Evolutionary conservation across 2,888 invertebrate species (phyloP), one percentile per base, ranked within the genome.

Genomic region (Zelleria hepariella): DNA sequence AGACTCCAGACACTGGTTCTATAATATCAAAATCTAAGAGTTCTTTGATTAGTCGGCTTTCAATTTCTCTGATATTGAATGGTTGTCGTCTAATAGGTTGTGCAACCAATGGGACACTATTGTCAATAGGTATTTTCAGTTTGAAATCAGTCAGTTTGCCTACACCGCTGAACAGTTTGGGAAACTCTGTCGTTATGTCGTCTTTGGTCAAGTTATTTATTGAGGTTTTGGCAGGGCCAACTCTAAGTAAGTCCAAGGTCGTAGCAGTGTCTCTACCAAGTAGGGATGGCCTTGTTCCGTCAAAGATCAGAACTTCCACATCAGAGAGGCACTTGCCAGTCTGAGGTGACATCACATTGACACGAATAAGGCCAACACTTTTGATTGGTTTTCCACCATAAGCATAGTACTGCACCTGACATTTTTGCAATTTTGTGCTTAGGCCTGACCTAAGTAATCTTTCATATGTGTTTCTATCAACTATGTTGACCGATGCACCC

Each of bases 21-120:
- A 61, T 60, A 6, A 62, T 63, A 55, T 63, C 63, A 61, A 55
- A 24, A 23, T 60, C 58, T 15, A 62, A 42, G 7, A 62, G 23
- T n/a, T 62, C 60, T n/a, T 51, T 47, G 1, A 63, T 59, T 18
- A 63, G 32, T 7, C 49, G 55, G 52, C 58, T 18, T 49, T 63
- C 60, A 23, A 59, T 42, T 10, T 58, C 58, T 54, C 63, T 59
- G 7, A 62, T n/a, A 32, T 62, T 57, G 57, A 62, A 63, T 15
- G 62, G 63, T 42, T 42, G 55, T 8, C 62, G 49, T 57, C 62
- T 27, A n/a, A 58, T 23, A 1, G 62, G 58, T 58, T 63, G 63
- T 1, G 62, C 63, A 20, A 62, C 49, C 7, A 63, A 47, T 15
- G 10, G 27, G 18, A 61, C 57, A 23, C 56, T 60, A 52, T 52